phyloP scores from a whole-genome alignment of 2,113 vertebrate genomes.

The Pipra filicauda region DNA sequence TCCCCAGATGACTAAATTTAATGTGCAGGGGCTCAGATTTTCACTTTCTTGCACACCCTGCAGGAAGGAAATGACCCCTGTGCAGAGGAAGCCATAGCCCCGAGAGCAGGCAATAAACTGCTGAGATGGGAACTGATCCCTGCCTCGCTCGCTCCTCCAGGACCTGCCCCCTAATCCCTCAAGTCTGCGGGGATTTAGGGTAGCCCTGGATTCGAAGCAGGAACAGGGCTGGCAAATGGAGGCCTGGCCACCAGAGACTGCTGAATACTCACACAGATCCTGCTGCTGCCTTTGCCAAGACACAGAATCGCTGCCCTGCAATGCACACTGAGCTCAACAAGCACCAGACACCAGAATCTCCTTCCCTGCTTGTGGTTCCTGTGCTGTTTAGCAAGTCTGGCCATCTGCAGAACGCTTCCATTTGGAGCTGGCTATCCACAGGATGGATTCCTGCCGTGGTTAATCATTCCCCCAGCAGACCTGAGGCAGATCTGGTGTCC shows the following conservation, averaged over 20 bases:
- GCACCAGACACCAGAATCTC: not conserved
- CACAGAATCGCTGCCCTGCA: not conserved
- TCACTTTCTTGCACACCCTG: not conserved
- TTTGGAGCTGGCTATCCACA: fast-evolving
- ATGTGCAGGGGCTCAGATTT: not conserved
- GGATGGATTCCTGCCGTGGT: fast-evolving
- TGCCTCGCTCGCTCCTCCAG: not conserved
- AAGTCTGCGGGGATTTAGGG: not conserved
- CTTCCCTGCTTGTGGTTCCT: fast-evolving
- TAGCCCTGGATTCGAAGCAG: not conserved
- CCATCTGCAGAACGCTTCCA: fast-evolving
- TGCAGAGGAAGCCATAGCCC: not conserved
- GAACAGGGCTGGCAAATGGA: not conserved
- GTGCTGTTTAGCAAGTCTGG: not conserved
- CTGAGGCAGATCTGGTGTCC: not conserved
- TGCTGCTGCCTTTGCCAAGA: not conserved
- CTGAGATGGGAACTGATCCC: not conserved
- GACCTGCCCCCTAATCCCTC: not conserved
- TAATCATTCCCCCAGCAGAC: not conserved
- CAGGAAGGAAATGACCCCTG: slow-evolving; percentile 12
- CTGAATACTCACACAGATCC: not conserved
- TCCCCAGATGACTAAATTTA: not conserved
- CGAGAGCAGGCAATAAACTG: not conserved
- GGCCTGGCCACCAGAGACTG: not conserved
- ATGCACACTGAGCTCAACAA: fast-evolving